Evolutionary conservation across 2,113 vertebrate genomes (phyloP), one percentile per base, ranked within the genome.

Genomic region (Cebidichthys violaceus): DNA sequence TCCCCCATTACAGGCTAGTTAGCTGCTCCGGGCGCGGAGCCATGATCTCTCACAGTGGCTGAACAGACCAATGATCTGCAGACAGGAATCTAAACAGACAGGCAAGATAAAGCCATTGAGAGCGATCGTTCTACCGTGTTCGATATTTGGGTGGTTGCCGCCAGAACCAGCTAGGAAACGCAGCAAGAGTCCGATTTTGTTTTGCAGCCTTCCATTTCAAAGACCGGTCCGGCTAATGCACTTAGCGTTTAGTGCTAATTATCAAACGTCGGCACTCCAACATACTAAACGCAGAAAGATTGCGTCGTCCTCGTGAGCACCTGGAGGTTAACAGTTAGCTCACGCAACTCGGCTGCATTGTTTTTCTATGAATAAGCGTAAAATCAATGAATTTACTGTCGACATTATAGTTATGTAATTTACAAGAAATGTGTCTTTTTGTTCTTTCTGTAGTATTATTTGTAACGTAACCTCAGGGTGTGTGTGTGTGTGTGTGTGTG

Each of bases 71-170:
- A 91, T 75, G 22, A 70, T 59, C 75, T 9, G 18, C 81, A 75
- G 85, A 94, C 85, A 75, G 75, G 84, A 87, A 95, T 88, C 71
- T 52, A 81, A 85, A 41, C 81, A 65, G 94, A 93, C 93, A 89
- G 81, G 77, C 86, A 50, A 54, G 87, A 85, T 71, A 70, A 90
- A 81, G 62, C 88, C 59, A 90, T 94, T 94, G 84, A 91, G 82
- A 43, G 33, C 67, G 85, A 70, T 83, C 89, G 83, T 37, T 93
- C 82, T 43, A 91, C 87, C 92, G 55, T 88, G 85, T 27, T 72
- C 37, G 75, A 82, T 39, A 70, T 89, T 35, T 88, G 77, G 45
- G 67, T 35, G 69, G 66, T 66, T 66, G 77, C 14, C 55, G 76
- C 79, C 77, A 80, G 24, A 85, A 54, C 81, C n/a, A 43, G 31